phyloP scores from a whole-genome alignment of 2,113 vertebrate genomes.

The Martes martes region DNA sequence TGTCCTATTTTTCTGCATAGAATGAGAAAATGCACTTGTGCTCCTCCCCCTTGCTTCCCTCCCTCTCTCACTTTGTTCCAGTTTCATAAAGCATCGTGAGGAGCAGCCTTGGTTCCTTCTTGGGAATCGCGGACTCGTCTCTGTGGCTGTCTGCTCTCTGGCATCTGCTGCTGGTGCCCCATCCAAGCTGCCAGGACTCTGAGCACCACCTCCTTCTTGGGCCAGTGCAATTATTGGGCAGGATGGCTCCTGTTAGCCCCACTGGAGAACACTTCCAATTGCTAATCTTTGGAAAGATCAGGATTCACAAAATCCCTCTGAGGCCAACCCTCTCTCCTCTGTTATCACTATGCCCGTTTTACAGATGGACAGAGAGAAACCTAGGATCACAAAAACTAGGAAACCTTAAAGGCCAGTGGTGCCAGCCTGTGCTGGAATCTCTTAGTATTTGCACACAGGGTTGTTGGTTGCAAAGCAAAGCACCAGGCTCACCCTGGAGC shows the following conservation, averaged over 20 bases:
- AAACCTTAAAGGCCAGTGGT: background rate
- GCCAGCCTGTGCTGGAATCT: background rate
- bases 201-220: background rate
- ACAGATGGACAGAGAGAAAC: background rate
- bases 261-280: background rate
- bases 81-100: background rate
- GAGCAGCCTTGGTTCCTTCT: constrained; percentile 18
- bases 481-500: background rate
- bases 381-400: background rate
- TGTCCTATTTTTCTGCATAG: constrained; percentile 43
- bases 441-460: background rate
- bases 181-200: background rate
- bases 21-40: constrained; percentile 28
- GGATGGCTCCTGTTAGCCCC: background rate
- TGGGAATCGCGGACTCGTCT: background rate
- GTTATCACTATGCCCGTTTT: background rate
- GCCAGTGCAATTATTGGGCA: background rate
- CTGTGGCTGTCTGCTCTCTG: constrained; percentile 1
- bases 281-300: background rate
- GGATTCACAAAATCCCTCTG: background rate
- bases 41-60: background rate
- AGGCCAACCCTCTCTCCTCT: background rate
- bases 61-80: background rate
- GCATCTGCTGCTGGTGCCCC: background rate
- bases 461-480: background rate